Evolutionary conservation across 2,113 vertebrate species (phyloP), one percentile per base, ranked within the genome.

Genomic region (Oreochromis tanganicae): DNA sequence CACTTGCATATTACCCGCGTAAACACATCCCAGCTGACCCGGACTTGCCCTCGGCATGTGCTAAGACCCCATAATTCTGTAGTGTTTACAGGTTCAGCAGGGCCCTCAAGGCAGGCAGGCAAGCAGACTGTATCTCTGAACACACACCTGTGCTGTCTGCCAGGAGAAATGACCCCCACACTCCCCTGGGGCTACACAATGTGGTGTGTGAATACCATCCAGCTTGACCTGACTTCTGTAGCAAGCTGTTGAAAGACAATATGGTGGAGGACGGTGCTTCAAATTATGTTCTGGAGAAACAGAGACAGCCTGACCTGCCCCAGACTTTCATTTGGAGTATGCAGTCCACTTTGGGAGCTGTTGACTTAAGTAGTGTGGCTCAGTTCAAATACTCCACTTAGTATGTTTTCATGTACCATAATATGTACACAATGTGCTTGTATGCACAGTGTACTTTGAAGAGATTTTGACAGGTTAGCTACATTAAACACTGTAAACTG

Each of bases 81-180:
- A 63, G 78, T 93, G 88, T 93, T 95, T 93, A 94, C 92, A 90
- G 88, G 89, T 91, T 91, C 84, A 94, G 82, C 82, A 46, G 71
- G 63, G 75, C 89, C 92, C 89, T 92, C 7, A 16, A 91, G 90
- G 90, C 85, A 91, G 68, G 55, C 73, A 68, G 34, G 87, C 54
- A 14, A 75, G 86, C 93, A 90, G 91, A 90, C 86, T 87, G 89
- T 73, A 88, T 90, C 82, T 91, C 89, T 83, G 82, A 68, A 63
- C 85, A 85, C 92, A 93, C 94, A 95, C 93, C 91, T 93, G 87
- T 94, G 86, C 92, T 16, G 78, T 93, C 87, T 90, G 80, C 89
- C 87, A 85, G 78, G 81, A 90, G 88, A 87, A 87, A 92, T 92
- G 84, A 95, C 92, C 94, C 88, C 82, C 71, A 43, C 19, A 7